Conservation (phyloP, 2,888 invertebrate genomes). For the Xylota segnis region DNA sequence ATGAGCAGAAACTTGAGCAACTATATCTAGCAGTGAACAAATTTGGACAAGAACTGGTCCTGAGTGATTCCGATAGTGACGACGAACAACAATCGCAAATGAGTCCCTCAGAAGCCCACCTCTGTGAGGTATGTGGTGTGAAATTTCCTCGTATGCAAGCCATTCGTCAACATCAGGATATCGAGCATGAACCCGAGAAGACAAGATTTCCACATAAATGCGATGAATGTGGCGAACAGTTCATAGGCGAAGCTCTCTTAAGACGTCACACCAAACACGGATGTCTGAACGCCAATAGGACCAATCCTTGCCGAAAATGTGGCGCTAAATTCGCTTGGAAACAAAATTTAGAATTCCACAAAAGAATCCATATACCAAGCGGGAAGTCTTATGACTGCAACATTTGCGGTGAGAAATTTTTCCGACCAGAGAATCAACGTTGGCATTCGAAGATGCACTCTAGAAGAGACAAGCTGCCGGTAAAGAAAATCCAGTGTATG, state of each 20-base stretch:
- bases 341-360: conserved; percentile 60
- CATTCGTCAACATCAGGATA: conserved; percentile 80
- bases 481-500: conserved; percentile 78
- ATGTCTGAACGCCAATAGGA: conserved; percentile 80
- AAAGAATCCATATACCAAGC: too few relatives aligned
- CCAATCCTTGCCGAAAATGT: conserved; percentile 80
- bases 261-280: conserved; percentile 85
- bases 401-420: too few relatives aligned
- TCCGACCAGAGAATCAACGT: too few relatives aligned
- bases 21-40: conserved; percentile 81
- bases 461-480: too few relatives aligned
- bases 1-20: conserved; percentile 78
- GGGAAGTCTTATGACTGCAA: too few relatives aligned
- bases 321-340: conserved; percentile 81
- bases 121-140: conserved; percentile 80
- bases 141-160: conserved; percentile 77
- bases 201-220: conserved; percentile 85
- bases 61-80: conserved; percentile 83
- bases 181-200: conserved; percentile 80
- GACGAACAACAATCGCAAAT: conserved; percentile 55
- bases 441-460: too few relatives aligned
- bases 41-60: conserved; percentile 81
- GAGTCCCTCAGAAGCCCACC: conserved; percentile 68
- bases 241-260: conserved; percentile 85
- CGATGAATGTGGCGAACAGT: conserved; percentile 85